phyloP scores from a whole-genome alignment of 1,140 invertebrate species.

The Ceratina japonica region DNA sequence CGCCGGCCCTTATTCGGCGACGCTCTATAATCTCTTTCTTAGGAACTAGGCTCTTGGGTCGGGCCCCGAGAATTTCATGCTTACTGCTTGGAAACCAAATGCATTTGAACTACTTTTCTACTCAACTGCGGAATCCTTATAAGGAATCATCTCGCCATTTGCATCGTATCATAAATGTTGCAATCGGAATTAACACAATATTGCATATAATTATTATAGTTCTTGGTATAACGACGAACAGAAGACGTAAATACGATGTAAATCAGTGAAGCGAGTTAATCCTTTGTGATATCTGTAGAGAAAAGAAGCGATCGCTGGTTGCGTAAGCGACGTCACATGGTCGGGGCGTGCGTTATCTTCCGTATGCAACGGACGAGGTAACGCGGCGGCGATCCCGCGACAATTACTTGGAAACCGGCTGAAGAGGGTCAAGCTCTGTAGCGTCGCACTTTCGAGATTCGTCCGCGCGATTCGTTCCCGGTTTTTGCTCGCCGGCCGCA shows the following conservation, averaged over 20 bases:
- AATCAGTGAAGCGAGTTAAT: no score
- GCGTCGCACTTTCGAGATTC: neutral
- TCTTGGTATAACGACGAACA: no score
- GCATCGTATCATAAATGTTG: no score
- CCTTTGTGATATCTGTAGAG: conserved; percentile 38
- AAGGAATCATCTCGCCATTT: no score
- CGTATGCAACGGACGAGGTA: conserved; percentile 17
- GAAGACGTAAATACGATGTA: neutral
- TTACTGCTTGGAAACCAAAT: no score
- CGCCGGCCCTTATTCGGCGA: no score
- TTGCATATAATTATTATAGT: no score
- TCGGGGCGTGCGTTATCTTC: conserved; percentile 26
- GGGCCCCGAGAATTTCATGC: no score
- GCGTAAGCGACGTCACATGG: conserved; percentile 39
- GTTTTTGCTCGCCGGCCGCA: neutral
- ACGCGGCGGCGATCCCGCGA: neutral
- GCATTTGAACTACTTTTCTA: no score
- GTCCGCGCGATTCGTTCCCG: neutral
- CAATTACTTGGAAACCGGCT: neutral
- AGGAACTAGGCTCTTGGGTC: neutral
- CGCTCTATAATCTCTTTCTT: neutral
- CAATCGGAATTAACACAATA: no score
- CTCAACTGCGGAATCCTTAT: no score
- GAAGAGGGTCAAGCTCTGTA: neutral
- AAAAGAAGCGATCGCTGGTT: conserved; percentile 43